These are phyloP conservation scores for Romanogobio albipinnatus DNA, from an alignment of 2,113 vertebrate genomes.

Conservation along the genomic window DNA sequence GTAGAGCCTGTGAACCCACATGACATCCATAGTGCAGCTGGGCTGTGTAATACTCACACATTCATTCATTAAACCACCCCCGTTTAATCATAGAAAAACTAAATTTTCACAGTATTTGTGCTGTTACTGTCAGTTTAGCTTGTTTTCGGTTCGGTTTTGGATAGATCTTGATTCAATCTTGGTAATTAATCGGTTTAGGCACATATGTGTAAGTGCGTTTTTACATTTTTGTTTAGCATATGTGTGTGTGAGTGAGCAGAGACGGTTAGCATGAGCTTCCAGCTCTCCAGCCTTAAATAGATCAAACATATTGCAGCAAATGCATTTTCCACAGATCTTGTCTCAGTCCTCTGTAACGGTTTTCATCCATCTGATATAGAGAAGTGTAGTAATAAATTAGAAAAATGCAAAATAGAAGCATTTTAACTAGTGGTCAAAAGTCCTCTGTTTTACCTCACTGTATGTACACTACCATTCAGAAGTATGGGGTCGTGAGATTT, in stretches of 20 bases:
- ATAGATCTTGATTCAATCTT: not conserved
- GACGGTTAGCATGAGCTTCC: not conserved
- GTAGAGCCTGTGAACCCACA: not conserved
- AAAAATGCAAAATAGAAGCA: too few species aligned
- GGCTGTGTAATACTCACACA: not conserved
- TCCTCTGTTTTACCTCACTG: too few species aligned
- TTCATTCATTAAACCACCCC: slow-evolving; percentile 27
- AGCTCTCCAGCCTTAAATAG: not conserved
- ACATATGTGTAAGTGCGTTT: not conserved
- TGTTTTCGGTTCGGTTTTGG: not conserved
- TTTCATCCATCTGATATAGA: not conserved
- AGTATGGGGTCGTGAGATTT: too few species aligned
- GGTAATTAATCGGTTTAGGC: not conserved
- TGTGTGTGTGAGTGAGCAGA: not conserved
- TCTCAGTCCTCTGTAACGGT: not conserved
- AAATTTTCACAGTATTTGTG: not conserved
- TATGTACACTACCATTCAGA: too few species aligned
- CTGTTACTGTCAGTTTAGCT: not conserved
- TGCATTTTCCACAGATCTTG: not conserved
- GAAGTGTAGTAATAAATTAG: not conserved
- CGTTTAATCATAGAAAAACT: not conserved
- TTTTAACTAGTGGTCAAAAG: too few species aligned
- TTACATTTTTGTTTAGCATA: not conserved
- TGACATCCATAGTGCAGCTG: slow-evolving; percentile 28
- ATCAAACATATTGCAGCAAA: not conserved